A percentile compares a stretch with the other conserved stretches of the same genome.
Evolutionary conservation across 2,797 vertebrate genomes (phyloP).

Genomic region (Pampus argenteus): DNA sequence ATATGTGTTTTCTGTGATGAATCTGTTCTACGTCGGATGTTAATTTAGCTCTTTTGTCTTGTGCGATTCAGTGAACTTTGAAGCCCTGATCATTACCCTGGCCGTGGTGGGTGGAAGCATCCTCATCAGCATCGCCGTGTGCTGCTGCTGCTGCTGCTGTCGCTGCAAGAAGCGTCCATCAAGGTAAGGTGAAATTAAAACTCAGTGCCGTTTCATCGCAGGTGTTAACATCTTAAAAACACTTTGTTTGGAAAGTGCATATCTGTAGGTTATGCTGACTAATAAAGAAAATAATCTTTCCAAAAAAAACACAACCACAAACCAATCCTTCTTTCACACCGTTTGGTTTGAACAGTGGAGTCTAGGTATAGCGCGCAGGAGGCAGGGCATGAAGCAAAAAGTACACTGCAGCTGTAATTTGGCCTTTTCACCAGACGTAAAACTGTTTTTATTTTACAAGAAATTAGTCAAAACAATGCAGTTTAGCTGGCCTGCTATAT

Average conservation of each 20-base stretch:
- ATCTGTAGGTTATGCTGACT: too few species aligned
- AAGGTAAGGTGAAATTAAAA: conserved; percentile 74
- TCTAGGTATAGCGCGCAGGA: too few species aligned
- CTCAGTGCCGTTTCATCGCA: not conserved
- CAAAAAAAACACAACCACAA: not conserved
- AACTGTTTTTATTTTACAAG: too few species aligned
- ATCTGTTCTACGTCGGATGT: not conserved
- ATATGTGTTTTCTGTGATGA: not conserved
- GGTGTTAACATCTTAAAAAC: not conserved
- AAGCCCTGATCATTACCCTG: conserved; percentile 89
- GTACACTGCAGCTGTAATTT: too few species aligned
- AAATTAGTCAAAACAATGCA: too few species aligned
- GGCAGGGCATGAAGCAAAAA: too few species aligned
- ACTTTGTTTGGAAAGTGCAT: not conserved
- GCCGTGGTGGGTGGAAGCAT: conserved; percentile 84
- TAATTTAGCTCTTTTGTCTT: not conserved
- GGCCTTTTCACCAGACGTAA: too few species aligned
- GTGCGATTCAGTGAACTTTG: conserved; percentile 88
- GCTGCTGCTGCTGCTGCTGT: conserved; percentile 89
- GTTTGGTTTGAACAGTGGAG: too few species aligned
- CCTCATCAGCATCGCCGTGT: conserved; percentile 79
- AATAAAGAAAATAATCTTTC: too few species aligned
- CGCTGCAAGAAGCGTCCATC: conserved; percentile 77
- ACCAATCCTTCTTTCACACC: too few species aligned
- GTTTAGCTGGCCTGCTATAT: too few species aligned